Evolutionary conservation across 2,113 vertebrate genomes (phyloP), one percentile per base, ranked within the genome.

Genomic region (Micromys minutus): DNA sequence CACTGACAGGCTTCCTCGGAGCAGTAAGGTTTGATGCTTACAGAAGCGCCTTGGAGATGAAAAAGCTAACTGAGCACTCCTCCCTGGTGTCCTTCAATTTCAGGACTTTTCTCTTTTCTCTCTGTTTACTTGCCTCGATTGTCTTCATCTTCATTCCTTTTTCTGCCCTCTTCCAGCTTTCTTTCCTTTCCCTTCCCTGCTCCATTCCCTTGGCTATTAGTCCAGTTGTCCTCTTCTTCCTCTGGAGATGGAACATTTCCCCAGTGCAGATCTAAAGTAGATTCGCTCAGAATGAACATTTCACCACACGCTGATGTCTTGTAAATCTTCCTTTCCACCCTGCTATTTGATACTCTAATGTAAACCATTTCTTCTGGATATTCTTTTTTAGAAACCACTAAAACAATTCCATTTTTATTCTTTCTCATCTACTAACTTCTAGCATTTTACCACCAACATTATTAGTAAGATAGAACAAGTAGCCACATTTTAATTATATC

Each of bases 281-380:
- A 16, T 47, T 76, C 29, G 47, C 22, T 45, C 31, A 76, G 5
- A 80, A 72, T 26, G 67, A 91, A 24, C 19, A 12, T 29, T 94
- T 90, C 34, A 65, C 79, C 57, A 59, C 16, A 76, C 0, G 34
- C 8, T 86, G 52, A 17, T 47, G 21, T 50, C 16, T 69, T 0
- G 13, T 94, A 13, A 17, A 75, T 16, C 57, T 92, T 81, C 39
- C 24, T 80, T 9, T 3, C 13, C 87, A 1, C 21, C 39, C 11
- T 7, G 39, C 50, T 77, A 3, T 31, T 79, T 67, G 4, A 80
- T 2, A 24, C 4, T 69, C 52, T 42, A 11, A 11, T 47, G 3
- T 34, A 89, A 96, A 61, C 1, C 4, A 59, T 79, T 91, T 80
- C 67, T 92, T 83, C 17, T 87, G 52, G 72, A 79, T 80, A 50